Evolutionary conservation across 2,113 vertebrate genomes (phyloP).

Genomic region (Ailurus styani): DNA sequence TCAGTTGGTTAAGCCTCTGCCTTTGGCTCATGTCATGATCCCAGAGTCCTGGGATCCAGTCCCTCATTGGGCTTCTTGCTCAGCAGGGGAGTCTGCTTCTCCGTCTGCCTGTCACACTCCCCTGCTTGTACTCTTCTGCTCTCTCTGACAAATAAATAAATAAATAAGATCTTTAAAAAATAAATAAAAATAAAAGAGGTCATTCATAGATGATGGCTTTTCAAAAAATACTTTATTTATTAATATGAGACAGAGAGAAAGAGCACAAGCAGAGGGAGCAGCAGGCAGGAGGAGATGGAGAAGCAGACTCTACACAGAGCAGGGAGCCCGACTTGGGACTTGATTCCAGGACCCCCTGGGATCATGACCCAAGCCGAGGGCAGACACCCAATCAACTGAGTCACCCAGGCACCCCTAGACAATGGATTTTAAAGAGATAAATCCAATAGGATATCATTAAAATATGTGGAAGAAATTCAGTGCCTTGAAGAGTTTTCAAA

Average conservation of each 20-base stretch:
- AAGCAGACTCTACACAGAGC: no score
- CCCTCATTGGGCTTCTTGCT: neutral
- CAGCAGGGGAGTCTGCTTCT: neutral
- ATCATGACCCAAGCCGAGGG: no score
- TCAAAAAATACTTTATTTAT: no score
- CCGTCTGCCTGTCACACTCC: neutral
- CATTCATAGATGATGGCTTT: neutral
- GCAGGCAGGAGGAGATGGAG: no score
- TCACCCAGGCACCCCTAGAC: neutral
- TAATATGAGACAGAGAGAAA: no score
- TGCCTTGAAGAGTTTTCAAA: neutral
- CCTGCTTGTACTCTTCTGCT: neutral
- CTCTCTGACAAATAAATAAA: neutral
- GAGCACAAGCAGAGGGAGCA: no score
- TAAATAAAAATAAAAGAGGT: neutral
- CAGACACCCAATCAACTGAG: no score
- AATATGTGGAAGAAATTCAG: neutral
- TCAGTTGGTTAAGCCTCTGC: neutral
- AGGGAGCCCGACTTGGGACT: no score
- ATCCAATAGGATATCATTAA: neutral
- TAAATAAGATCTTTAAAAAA: neutral
- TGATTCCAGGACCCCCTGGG: no score
- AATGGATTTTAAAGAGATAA: conserved; percentile 16
- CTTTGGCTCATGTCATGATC: neutral
- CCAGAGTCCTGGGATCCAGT: neutral